A percentile compares a stretch with the other conserved stretches of the same genome.
Conservation (phyloP, 2,888 invertebrate species). For the Biston stratarius region DNA sequence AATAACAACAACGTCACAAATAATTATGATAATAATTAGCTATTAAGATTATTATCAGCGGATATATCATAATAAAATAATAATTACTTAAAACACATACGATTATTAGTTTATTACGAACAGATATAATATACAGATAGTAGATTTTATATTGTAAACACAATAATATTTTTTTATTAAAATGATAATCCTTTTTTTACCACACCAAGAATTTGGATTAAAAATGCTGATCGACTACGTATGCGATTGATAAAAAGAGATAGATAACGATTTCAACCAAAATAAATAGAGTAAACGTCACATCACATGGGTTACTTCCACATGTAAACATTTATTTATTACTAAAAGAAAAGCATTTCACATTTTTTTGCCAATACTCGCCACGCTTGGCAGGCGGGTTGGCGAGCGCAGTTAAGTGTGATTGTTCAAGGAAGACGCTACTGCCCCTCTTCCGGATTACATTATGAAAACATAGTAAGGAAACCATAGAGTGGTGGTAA, state of each 20-base stretch:
- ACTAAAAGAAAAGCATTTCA: not conserved
- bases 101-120: slow-evolving; percentile 7
- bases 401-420: too few relatives aligned
- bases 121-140: slow-evolving; percentile 11
- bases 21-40: slow-evolving; percentile 25
- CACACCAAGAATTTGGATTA: slow-evolving; percentile 25
- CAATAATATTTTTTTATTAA: not conserved
- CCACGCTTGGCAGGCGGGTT: too few relatives aligned
- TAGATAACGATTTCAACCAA: slow-evolving; percentile 24
- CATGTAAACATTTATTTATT: not conserved
- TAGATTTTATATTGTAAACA: slow-evolving; percentile 1
- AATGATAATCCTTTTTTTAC: not conserved
- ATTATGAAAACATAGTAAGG: too few relatives aligned
- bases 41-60: slow-evolving; percentile 26
- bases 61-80: slow-evolving; percentile 14
- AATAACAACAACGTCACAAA: slow-evolving; percentile 9
- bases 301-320: slow-evolving; percentile 5
- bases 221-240: slow-evolving; percentile 4
- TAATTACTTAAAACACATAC: slow-evolving; percentile 13
- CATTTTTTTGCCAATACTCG: too few relatives aligned
- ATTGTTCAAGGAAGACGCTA: too few relatives aligned
- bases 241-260: not conserved
- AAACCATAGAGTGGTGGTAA: too few relatives aligned
- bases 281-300: slow-evolving; percentile 16
- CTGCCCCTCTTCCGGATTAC: too few relatives aligned